These are phyloP conservation scores for Eudemis profundana DNA, from an alignment of 2,888 invertebrate genomes.

Conservation along the genomic window DNA sequence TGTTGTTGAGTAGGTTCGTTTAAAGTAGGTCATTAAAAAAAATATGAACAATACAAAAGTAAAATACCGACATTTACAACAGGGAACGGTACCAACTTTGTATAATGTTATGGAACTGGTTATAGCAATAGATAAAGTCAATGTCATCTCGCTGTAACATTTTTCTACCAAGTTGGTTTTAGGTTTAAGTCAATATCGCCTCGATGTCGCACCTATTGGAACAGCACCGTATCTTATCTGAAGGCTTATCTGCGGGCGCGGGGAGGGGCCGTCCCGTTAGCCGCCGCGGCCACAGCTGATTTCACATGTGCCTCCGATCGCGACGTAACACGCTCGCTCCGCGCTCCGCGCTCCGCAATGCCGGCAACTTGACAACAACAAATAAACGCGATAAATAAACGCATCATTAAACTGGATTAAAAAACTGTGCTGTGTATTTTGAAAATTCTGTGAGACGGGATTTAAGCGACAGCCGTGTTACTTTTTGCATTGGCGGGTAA, in stretches of 20 bases:
- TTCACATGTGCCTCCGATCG: conserved; percentile 74
- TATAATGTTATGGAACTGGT: too few species aligned
- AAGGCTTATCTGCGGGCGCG: conserved; percentile 62
- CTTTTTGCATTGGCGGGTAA: conserved; percentile 60
- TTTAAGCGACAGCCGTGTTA: conserved; percentile 42
- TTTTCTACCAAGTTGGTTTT: conserved; percentile 13
- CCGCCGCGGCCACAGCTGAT: conserved; percentile 74
- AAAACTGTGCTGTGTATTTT: conserved; percentile 31
- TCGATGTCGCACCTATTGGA: conserved; percentile 29
- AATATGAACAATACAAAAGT: too few species aligned
- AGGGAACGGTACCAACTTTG: too few species aligned
- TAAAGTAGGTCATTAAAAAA: too few species aligned
- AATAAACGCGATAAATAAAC: conserved; percentile 21
- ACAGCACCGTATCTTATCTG: conserved; percentile 61
- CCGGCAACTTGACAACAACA: conserved; percentile 61
- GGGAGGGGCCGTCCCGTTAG: conserved; percentile 62
- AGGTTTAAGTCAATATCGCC: conserved; percentile 20
- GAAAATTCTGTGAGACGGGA: conserved; percentile 13
- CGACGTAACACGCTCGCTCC: conserved; percentile 63
- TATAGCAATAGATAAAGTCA: too few species aligned
- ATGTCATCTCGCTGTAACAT: neutral
- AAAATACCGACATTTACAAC: too few species aligned
- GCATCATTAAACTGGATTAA: conserved; percentile 14
- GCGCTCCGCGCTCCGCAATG: conserved; percentile 61
- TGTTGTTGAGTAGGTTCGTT: too few species aligned